phyloP scores from a whole-genome alignment of 2,113 vertebrate species.

The Plectropomus leopardus region DNA sequence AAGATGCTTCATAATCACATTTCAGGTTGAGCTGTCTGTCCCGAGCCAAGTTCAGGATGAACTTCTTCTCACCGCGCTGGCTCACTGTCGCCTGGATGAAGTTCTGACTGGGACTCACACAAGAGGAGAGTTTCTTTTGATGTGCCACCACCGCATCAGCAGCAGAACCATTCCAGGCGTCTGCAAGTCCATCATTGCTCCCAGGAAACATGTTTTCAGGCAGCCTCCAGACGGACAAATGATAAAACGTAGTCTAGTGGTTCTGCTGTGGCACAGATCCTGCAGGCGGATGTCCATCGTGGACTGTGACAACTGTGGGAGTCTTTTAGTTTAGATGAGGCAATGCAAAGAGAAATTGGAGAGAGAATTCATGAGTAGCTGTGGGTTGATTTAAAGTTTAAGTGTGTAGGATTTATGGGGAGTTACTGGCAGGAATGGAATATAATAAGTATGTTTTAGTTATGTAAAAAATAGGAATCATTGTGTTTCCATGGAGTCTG shows the following conservation, averaged over 20 bases:
- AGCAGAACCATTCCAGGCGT: neutral
- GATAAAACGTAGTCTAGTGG: neutral
- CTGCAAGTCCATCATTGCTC: neutral
- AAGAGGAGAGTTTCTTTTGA: neutral
- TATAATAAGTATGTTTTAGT: too few species aligned
- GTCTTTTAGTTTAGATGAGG: neutral
- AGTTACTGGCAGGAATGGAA: too few species aligned
- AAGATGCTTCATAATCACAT: constrained; percentile 31
- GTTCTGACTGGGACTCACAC: neutral
- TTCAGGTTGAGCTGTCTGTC: constrained; percentile 21
- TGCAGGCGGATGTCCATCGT: neutral
- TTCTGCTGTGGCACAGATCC: neutral
- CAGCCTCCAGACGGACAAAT: neutral
- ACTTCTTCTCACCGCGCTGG: constrained; percentile 12
- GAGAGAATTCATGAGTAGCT: neutral
- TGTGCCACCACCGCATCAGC: neutral
- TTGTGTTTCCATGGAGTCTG: too few species aligned
- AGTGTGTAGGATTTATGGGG: too few species aligned
- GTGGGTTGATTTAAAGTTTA: constrained; percentile 1
- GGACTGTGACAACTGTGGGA: neutral
- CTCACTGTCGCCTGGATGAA: neutral
- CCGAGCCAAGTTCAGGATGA: neutral
- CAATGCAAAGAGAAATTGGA: neutral
- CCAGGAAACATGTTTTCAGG: neutral
- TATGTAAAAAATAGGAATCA: too few species aligned